Evolutionary conservation across 2,113 vertebrate species (phyloP), one percentile per base, ranked within the genome.

Genomic region (Cynopterus brachyotis): DNA sequence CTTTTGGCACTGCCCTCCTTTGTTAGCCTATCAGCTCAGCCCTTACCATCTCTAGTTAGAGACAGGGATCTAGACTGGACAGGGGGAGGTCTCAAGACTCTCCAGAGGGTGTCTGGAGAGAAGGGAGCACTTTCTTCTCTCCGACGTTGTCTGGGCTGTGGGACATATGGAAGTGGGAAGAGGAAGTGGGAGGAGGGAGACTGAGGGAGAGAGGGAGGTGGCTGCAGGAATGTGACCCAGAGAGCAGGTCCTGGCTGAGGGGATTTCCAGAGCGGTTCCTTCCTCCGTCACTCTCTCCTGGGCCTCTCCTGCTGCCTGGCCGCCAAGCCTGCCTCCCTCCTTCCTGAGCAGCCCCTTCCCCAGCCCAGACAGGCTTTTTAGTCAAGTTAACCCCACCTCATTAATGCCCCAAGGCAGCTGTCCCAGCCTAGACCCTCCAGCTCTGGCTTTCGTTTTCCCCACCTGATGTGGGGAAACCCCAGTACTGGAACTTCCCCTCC

Each of bases 221-320:
- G 96, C 97, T 96, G 72, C 93, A 96, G 97, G 96, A 97, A 98
- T 97, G 97, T 97, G 97, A 97, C 97, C 97, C 95, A 93, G 92
- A 97, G 97, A 95, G 93, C 88, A 85, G 88, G 97, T 96, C 94
- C 95, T 93, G 95, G 91, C 96, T 45, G 62, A 97, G 97, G 97
- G 97, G 92, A 97, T 97, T 97, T 96, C 94, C 92, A 95, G 81
- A 62, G 76, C 3, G 28, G 78, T 95, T 93, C 95, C 93, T 96
- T 96, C 94, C 87, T 73, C 95, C 85, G 10, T 80, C 91, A 42
- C 93, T 89, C 91, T 89, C 94, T 92, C 95, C 93, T 82, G 95
- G 93, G 89, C 95, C 93, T 79, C 76, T 42, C 80, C 59, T 73
- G 40, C 67, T 13, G 35, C 91, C 93, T 35, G 13, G 81, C 47